These are phyloP conservation scores for Aphelenchoides besseyi DNA, from an alignment of 1,140 invertebrate genomes.

Conservation along the genomic window DNA sequence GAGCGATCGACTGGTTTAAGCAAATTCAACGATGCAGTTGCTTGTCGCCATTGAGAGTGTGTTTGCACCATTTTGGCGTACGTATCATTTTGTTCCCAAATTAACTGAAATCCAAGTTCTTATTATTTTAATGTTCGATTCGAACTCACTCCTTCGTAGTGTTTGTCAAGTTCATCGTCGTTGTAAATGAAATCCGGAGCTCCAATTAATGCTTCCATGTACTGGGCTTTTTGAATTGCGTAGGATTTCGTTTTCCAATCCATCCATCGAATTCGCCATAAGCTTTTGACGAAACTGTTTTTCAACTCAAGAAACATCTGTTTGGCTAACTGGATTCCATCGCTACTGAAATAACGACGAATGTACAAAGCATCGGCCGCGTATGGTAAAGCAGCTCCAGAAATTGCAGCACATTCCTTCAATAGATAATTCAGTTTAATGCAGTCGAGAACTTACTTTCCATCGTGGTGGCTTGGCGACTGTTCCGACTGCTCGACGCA, in stretches of 20 bases:
- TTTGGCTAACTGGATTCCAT: conserved; percentile 11
- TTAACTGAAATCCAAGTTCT: conserved; percentile 1
- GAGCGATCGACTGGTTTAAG: conserved; percentile 12
- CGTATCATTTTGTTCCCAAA: background rate
- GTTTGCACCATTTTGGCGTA: conserved; percentile 21
- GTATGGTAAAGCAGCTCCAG: background rate
- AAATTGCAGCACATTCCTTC: conserved; percentile 19
- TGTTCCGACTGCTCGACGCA: conserved; percentile 15
- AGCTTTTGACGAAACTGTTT: background rate
- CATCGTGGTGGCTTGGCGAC: conserved; percentile 6
- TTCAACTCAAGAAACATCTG: conserved; percentile 9
- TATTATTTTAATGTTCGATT: background rate
- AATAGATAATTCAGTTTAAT: background rate
- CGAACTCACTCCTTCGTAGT: conserved; percentile 24
- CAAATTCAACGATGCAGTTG: background rate
- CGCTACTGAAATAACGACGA: background rate
- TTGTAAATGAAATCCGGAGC: conserved; percentile 12
- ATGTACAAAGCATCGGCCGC: conserved; percentile 7
- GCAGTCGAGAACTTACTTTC: conserved; percentile 2
- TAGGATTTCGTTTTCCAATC: conserved; percentile 16
- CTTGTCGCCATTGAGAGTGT: conserved; percentile 13
- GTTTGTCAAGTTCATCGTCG: background rate
- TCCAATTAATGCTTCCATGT: conserved; percentile 18
- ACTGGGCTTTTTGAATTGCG: conserved; percentile 12
- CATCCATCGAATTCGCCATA: conserved; percentile 14